Evolutionary conservation across 2,888 invertebrate genomes (phyloP).

Genomic region (Drosophila leonis): DNA sequence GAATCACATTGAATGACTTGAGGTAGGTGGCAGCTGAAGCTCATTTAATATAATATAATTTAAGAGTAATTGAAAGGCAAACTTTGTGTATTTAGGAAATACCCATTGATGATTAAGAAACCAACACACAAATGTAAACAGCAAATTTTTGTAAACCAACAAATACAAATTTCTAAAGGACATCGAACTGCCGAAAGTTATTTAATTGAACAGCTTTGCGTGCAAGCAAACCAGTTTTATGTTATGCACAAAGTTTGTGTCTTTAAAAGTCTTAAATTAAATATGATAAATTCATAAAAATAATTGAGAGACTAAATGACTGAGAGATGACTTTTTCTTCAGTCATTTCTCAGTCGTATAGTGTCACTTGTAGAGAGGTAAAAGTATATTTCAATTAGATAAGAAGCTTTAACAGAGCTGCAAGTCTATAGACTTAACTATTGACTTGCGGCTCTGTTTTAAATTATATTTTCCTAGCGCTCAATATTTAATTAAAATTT

Average conservation of each 20-base stretch:
- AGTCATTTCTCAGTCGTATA: too few species aligned
- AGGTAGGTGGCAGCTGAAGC: slow-evolving; percentile 26
- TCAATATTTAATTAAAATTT: too few species aligned
- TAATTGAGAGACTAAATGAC: not conserved
- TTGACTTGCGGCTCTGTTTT: too few species aligned
- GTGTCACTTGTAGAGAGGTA: too few species aligned
- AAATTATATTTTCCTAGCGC: too few species aligned
- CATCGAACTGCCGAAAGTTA: slow-evolving; percentile 36
- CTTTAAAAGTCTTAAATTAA: not conserved
- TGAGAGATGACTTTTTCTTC: too few species aligned
- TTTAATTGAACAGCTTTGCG: slow-evolving; percentile 20
- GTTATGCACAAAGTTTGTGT: not conserved
- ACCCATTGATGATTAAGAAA: slow-evolving; percentile 18
- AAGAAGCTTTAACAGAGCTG: too few species aligned
- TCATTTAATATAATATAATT: not conserved
- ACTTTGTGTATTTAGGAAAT: slow-evolving; percentile 24
- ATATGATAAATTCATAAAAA: not conserved
- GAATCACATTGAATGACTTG: slow-evolving; percentile 12
- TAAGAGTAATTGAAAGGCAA: slow-evolving; percentile 7
- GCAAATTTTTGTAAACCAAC: slow-evolving; percentile 11
- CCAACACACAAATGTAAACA: slow-evolving; percentile 17
- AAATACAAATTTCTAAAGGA: slow-evolving; percentile 25
- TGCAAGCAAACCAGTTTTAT: slow-evolving; percentile 19
- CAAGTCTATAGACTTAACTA: too few species aligned
- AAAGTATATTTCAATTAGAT: too few species aligned